A percentile compares a stretch with the other conserved stretches of the same genome.
Conservation (phyloP, 2,888 invertebrate species). For the Cryptocephalus primarius region DNA sequence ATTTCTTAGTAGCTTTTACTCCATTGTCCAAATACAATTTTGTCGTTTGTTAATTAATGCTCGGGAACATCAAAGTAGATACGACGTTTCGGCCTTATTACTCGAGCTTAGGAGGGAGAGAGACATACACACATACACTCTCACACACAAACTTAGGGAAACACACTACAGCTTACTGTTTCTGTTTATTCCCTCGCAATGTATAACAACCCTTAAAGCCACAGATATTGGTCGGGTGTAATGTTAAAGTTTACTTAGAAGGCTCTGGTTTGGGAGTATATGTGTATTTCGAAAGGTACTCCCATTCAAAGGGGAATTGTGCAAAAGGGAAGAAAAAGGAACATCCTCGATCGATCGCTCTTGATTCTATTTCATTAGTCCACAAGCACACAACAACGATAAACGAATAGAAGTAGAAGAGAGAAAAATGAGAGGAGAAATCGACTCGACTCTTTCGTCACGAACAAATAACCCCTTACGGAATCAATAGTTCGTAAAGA, state of each 20-base stretch:
- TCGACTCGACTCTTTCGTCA: too few species aligned
- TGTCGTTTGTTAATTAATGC: constrained; percentile 50
- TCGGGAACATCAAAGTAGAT: constrained; percentile 20
- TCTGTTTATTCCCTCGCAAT: constrained; percentile 1
- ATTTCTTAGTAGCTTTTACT: constrained; percentile 19
- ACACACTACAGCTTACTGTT: neutral
- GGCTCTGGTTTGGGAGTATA: too few species aligned
- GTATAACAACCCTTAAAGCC: neutral
- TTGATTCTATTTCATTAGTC: too few species aligned
- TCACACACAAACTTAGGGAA: neutral
- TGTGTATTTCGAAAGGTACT: too few species aligned
- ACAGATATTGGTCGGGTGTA: constrained; percentile 2
- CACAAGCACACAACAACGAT: too few species aligned
- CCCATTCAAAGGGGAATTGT: too few species aligned
- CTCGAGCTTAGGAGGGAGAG: neutral
- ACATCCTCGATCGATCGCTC: too few species aligned
- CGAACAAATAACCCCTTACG: neutral
- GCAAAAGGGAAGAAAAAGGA: too few species aligned
- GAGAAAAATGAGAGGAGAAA: too few species aligned
- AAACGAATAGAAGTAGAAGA: too few species aligned
- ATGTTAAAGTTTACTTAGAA: neutral
- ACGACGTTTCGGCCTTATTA: neutral
- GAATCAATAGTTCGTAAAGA: neutral
- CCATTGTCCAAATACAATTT: constrained; percentile 52
- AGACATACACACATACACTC: too few species aligned